A percentile compares a stretch with the other conserved stretches of the same genome.
These are phyloP conservation scores for Orthonychiurus folsomi DNA, from an alignment of 2,888 invertebrate species.

Conservation along the genomic window DNA sequence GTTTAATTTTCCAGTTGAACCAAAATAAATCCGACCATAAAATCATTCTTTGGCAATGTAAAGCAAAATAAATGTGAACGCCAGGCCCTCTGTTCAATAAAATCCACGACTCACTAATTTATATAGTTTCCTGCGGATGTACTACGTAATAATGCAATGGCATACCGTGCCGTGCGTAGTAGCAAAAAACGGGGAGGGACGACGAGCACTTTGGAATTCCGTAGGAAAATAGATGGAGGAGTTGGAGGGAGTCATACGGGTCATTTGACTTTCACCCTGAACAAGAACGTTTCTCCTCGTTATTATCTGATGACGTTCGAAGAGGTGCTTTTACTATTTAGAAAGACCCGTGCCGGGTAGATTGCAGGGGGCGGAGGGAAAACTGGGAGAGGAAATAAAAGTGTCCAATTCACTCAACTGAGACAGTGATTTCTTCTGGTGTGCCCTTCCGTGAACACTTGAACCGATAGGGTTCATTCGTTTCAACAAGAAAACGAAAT, in stretches of 20 bases:
- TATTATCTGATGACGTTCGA: neutral
- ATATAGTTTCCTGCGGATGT: neutral
- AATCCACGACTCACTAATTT: neutral
- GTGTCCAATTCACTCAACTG: neutral
- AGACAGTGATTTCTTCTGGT: neutral
- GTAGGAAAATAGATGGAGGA: neutral
- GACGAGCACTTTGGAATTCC: too few relatives aligned
- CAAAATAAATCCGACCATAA: neutral
- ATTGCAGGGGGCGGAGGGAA: too few relatives aligned
- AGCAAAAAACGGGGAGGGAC: too few relatives aligned
- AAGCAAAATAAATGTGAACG: conserved; percentile 1
- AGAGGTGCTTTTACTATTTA: neutral
- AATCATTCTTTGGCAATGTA: neutral
- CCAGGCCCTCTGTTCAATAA: neutral
- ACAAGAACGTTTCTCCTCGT: neutral
- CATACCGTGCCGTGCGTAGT: too few relatives aligned
- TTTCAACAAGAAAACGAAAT: too few relatives aligned
- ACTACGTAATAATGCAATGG: neutral
- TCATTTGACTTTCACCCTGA: neutral
- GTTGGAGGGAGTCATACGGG: neutral
- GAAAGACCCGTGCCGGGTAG: too few relatives aligned
- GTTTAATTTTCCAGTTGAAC: neutral
- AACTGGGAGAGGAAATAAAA: neutral
- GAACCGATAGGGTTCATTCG: too few relatives aligned
- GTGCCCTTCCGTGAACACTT: neutral